These are phyloP conservation scores for Machaerirhynchus nigripectus DNA, from an alignment of 2,113 vertebrate genomes.

Conservation along the genomic window DNA sequence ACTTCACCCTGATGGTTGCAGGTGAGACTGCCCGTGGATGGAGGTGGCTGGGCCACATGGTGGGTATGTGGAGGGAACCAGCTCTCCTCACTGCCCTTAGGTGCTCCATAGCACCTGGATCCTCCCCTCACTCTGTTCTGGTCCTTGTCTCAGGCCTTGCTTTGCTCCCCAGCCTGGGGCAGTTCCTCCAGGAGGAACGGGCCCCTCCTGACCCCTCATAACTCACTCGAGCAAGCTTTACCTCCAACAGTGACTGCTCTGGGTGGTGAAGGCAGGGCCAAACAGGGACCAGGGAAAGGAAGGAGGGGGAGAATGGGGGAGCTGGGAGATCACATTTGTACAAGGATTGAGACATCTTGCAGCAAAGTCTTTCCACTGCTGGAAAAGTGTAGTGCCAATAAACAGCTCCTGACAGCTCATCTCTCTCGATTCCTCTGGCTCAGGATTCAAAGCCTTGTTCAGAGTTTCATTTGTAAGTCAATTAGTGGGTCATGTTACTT, in stretches of 20 bases:
- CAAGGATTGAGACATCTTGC: not conserved
- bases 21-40: constrained; percentile 68
- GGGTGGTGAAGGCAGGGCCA: not conserved
- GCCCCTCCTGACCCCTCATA: not conserved
- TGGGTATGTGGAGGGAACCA: not conserved
- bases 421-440: not conserved
- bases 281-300: not conserved
- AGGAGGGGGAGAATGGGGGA: not conserved
- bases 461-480: constrained; percentile 37
- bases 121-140: not conserved
- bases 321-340: not conserved
- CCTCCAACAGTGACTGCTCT: not conserved
- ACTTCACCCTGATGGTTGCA: constrained; percentile 98
- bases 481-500: constrained; percentile 30
- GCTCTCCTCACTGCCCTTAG: not conserved
- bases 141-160: not conserved
- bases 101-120: not conserved
- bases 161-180: not conserved
- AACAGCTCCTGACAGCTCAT: not conserved
- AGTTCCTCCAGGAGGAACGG: not conserved
- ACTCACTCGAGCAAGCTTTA: fast-evolving
- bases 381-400: not conserved
- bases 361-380: not conserved
- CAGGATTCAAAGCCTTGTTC: not conserved
- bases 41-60: not conserved